These are phyloP conservation scores for Dendrolimus houi DNA, from an alignment of 2,888 invertebrate genomes.

Conservation along the genomic window DNA sequence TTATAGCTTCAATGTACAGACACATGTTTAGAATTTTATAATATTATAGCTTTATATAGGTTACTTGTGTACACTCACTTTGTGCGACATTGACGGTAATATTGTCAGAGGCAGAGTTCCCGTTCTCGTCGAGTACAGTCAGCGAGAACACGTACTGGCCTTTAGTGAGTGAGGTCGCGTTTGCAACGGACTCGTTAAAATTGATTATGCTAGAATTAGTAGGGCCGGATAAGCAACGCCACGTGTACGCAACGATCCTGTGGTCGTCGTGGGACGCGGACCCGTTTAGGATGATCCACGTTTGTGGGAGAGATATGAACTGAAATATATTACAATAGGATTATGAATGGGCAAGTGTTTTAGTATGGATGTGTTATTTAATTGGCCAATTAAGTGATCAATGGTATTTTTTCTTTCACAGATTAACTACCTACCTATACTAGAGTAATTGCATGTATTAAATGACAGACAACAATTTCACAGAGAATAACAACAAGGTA, in stretches of 20 bases:
- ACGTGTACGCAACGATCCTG: slow-evolving; percentile 86
- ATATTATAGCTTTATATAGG: too few species aligned
- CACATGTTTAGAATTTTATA: too few species aligned
- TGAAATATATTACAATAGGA: slow-evolving; percentile 28
- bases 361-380: too few species aligned
- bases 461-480: too few species aligned
- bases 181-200: slow-evolving; percentile 81
- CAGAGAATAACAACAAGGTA: too few species aligned
- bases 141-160: slow-evolving; percentile 89
- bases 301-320: slow-evolving; percentile 90
- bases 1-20: too few species aligned
- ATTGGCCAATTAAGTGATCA: too few species aligned
- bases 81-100: slow-evolving; percentile 88
- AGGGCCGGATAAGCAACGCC: slow-evolving; percentile 87
- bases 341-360: background rate
- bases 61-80: slow-evolving; percentile 75
- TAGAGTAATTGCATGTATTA: too few species aligned
- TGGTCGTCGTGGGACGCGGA: slow-evolving; percentile 89
- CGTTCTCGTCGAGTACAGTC: slow-evolving; percentile 89
- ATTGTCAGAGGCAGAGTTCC: slow-evolving; percentile 84
- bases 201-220: slow-evolving; percentile 72
- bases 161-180: slow-evolving; percentile 87
- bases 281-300: slow-evolving; percentile 88
- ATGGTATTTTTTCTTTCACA: too few species aligned
- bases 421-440: too few species aligned